A percentile compares a stretch with the other conserved stretches of the same genome.
These are phyloP conservation scores for Leptobrachium leishanense DNA, from an alignment of 2,113 vertebrate species.

Conservation along the genomic window DNA sequence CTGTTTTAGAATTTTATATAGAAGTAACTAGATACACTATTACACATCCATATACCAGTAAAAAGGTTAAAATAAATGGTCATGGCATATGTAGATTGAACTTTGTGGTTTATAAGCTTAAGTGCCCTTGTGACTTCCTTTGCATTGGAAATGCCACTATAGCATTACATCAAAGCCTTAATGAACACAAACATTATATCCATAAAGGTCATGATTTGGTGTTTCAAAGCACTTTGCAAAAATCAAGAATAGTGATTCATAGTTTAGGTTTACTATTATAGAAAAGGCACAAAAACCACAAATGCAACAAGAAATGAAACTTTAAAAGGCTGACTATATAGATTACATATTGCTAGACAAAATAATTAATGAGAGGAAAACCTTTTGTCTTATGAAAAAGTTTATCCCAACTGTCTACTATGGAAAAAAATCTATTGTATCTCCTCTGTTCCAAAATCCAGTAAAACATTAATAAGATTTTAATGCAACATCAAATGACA, in stretches of 20 bases:
- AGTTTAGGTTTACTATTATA: background rate
- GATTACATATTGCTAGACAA: background rate
- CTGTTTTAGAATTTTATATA: background rate
- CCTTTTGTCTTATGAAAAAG: no score
- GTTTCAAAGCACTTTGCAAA: conserved; percentile 24
- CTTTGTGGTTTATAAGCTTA: conserved; percentile 13
- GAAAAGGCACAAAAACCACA: conserved; percentile 12
- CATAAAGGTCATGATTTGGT: conserved; percentile 13
- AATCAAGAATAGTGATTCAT: conserved; percentile 16
- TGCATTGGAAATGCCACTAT: conserved; percentile 4
- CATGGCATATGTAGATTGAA: background rate
- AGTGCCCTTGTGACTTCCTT: conserved; percentile 13
- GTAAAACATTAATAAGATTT: no score
- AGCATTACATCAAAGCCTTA: conserved; percentile 8
- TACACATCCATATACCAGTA: background rate
- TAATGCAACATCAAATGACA: no score
- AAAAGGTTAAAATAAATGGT: conserved; percentile 1
- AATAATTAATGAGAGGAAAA: background rate
- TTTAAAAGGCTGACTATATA: background rate
- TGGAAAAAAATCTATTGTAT: no score
- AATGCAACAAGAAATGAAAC: background rate
- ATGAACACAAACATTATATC: conserved; percentile 23
- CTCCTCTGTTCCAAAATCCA: no score
- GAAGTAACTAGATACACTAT: background rate
- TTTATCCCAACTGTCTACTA: no score